Base-by-base conservation (phyloP, 2,113 vertebrate genomes). In the Corythoichthys haematopterus region DNA sequence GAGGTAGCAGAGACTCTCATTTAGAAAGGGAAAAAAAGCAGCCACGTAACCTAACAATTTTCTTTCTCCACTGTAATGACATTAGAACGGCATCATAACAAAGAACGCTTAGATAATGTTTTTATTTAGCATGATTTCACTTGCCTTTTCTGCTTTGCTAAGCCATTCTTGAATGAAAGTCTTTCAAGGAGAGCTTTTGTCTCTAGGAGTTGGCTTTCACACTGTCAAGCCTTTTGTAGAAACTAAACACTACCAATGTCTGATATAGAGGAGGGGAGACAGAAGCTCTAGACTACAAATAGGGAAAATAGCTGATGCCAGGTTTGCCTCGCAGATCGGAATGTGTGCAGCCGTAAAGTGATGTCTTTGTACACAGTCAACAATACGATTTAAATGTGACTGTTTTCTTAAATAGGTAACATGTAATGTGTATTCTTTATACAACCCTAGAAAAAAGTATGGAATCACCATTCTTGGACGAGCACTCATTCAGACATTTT, bases 321-420 rank as follows among this genome's bases (percentile, higher is more conserved):
- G 55, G 15, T 51, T 28, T 55, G 14, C 20, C 33, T 4, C 50
- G 16, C 47, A 57, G 15, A n/a, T 56, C 61, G 50, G 64, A 60
- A 70, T 46, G 64, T 76, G 67, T 65, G 12, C 59, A 76, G 51
- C 70, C 43, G 33, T 62, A 15, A 50, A 69, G 28, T 36, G 11
- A 36, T 40, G 71, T 14, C 59, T 73, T 65, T 74, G 43, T 70
- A 52, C 52, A 58, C 13, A 37, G 3, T 12, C 13, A 36, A 40
- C 40, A 65, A 51, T 38, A 38, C 20, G 20, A 28, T 2, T 6
- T 13, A 50, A 36, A 61, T 6, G 3, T 12, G 48, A 48, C 68
- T 33, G 2, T 61, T 35, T 57, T 73, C 20, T 68, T 12, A 71
- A 77, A 36, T 48, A 67, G 48, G 46, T 35, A 3, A 5, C 13